Evolutionary conservation across 1,140 invertebrate species (phyloP), one percentile per base, ranked within the genome.

Genomic region (Drosophila erecta): DNA sequence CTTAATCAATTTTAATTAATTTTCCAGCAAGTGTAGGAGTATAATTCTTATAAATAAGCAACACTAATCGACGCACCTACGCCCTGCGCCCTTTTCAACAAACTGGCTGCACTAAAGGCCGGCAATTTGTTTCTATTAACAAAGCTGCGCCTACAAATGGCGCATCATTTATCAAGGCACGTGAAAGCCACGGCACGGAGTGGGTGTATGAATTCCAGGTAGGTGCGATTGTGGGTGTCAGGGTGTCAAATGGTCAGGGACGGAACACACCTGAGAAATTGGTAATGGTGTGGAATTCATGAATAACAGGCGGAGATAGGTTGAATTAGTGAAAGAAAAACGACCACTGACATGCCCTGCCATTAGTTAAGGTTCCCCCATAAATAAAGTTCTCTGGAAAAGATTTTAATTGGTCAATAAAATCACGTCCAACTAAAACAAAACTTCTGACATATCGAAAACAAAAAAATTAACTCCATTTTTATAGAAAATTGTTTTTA

Each of bases 71-170:
- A 71, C 79, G 51, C 56, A 73, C 53, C 54, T 38, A 43, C 46
- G 56, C 38, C 41, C 33, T 7, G n/a, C 37, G 17, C 37, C 51
- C 50, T 27, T 30, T 3, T 30, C 7, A 30, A 30, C 30, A 30
- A 30, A 30, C 53, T 17, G 47, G 47, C 37, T 61, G 38, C 56
- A 66, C 53, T 58, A 74, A 53, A 79, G 66, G 41, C 70, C 76
- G 73, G 86, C 84, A 89, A 87, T 87, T 87, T 87, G 84, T 87
- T 87, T 87, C 84, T 87, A 87, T 87, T 87, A 89, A 87, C 84
- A 71, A 79, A 79, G 83, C 84, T 76, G 84, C 83, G 83, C 83
- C 83, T 86, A 87, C 83, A 87, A 86, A 86, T 86, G 73, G 71
- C 55, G 53, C 74, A 83, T 87, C 83, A 86, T 86, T 86, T 86